These are phyloP conservation scores for Pantherophis alleghaniensis DNA, from an alignment of 2,797 vertebrate species.

Conservation along the genomic window DNA sequence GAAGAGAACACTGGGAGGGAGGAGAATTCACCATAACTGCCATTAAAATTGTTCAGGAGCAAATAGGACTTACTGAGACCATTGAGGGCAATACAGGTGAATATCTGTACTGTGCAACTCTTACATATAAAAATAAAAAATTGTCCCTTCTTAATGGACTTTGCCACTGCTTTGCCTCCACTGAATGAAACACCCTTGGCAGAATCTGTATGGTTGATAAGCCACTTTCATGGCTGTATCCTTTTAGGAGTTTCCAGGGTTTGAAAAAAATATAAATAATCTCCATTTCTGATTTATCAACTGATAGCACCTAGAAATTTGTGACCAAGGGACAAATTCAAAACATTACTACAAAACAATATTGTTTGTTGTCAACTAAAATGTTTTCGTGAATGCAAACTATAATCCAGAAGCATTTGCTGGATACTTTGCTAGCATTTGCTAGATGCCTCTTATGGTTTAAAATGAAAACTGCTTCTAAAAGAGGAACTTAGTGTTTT, in stretches of 20 bases:
- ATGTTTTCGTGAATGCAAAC: conserved; percentile 59
- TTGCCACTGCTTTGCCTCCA: background rate
- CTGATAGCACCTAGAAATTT: conserved; percentile 61
- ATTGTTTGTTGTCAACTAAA: conserved; percentile 62
- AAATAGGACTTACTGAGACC: background rate
- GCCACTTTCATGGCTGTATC: conserved; percentile 45
- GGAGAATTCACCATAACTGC: background rate
- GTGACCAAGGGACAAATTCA: conserved; percentile 66
- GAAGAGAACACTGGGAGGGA: background rate
- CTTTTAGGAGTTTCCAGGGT: conserved; percentile 57
- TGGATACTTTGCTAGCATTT: conserved; percentile 41
- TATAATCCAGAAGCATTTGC: conserved; percentile 63
- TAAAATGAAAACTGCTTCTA: conserved; percentile 46
- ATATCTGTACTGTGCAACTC: background rate
- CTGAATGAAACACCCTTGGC: conserved; percentile 27
- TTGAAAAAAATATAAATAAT: conserved; percentile 63
- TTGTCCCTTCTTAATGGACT: background rate
- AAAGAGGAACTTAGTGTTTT: conserved; percentile 37
- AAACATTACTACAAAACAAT: conserved; percentile 66
- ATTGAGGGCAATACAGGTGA: background rate
- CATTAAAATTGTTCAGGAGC: background rate
- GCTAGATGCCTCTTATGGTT: conserved; percentile 37
- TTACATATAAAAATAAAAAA: background rate
- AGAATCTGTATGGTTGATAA: conserved; percentile 48
- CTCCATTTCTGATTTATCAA: conserved; percentile 63